Percentiles rank a stretch among this genome's conserved stretches.
These are phyloP conservation scores for Vicugna pacos DNA, from an alignment of 2,113 vertebrate genomes.

Conservation along the genomic window DNA sequence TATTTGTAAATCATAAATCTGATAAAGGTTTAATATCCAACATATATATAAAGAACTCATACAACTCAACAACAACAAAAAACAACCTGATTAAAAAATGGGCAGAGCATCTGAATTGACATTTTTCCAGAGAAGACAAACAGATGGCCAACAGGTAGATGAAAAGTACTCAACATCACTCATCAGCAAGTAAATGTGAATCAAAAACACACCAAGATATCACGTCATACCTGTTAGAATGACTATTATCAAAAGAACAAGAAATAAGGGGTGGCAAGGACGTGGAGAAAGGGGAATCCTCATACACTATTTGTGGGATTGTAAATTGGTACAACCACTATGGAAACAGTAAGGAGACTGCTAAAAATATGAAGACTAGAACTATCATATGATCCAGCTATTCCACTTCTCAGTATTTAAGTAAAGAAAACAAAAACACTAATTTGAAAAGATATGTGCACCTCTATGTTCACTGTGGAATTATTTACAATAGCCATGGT, in stretches of 20 bases:
- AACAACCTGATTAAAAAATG: neutral
- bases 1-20: neutral
- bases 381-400: neutral
- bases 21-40: neutral
- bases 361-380: neutral
- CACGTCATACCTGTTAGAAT: neutral
- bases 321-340: neutral
- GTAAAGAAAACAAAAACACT: neutral
- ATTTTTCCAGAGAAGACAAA: neutral
- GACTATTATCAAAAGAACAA: neutral
- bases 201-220: neutral
- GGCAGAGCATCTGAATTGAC: neutral
- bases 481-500: neutral
- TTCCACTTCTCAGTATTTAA: neutral
- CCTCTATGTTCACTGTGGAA: neutral
- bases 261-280: neutral
- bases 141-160: neutral
- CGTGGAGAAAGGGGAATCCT: neutral
- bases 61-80: neutral
- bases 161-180: neutral
- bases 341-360: neutral
- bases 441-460: neutral
- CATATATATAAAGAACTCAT: neutral
- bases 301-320: neutral
- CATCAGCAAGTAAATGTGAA: neutral